phyloP scores from a whole-genome alignment of 2,888 invertebrate genomes.

The Hypomecis punctinalis region DNA sequence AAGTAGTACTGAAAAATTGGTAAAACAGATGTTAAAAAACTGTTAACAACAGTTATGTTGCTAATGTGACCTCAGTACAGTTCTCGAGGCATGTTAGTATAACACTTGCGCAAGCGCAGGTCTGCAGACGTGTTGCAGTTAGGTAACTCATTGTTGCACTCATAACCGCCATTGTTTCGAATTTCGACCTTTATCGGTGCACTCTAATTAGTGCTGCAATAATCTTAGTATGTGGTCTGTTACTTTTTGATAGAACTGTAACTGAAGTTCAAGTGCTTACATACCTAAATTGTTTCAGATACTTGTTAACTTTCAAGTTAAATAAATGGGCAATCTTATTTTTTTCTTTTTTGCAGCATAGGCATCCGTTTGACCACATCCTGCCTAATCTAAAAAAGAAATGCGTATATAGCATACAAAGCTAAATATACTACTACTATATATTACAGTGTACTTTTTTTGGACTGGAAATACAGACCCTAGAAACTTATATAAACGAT shows the following conservation, averaged over 20 bases:
- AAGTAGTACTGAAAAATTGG: neutral
- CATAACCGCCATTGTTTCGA: conserved; percentile 37
- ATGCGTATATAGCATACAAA: no score
- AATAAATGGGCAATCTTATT: no score
- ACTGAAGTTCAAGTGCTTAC: neutral
- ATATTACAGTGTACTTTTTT: no score
- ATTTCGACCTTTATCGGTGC: conserved; percentile 22
- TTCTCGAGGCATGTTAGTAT: neutral
- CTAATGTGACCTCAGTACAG: conserved; percentile 1
- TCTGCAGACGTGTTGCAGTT: conserved; percentile 31
- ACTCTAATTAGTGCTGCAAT: conserved; percentile 25
- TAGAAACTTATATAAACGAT: no score
- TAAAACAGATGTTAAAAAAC: neutral
- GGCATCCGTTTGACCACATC: no score
- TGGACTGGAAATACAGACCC: no score
- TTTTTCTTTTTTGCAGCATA: no score
- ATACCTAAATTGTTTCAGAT: neutral
- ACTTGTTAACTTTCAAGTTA: no score
- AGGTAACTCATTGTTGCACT: conserved; percentile 38
- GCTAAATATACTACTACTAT: no score
- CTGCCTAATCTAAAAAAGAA: no score
- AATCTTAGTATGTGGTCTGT: neutral
- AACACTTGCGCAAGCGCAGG: conserved; percentile 6
- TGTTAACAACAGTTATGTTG: neutral
- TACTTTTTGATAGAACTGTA: neutral